A percentile compares a stretch with the other conserved stretches of the same genome.
These are phyloP conservation scores for Athripsodes cinereus DNA, from an alignment of 2,888 invertebrate genomes.

Conservation along the genomic window DNA sequence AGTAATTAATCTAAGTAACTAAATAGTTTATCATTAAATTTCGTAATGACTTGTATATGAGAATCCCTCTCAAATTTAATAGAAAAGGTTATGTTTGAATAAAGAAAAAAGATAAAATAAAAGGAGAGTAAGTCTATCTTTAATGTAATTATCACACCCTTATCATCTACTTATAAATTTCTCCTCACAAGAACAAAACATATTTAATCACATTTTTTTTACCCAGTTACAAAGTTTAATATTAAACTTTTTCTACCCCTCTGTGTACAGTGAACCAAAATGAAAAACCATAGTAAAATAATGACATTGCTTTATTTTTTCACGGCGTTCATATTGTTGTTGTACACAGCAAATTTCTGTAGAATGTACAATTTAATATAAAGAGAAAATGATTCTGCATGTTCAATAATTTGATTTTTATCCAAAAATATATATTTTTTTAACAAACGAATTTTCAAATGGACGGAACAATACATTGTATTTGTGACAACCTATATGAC, in stretches of 20 bases:
- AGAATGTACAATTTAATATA: background rate
- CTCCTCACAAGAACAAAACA: conserved; percentile 55
- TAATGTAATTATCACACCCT: conserved; percentile 54
- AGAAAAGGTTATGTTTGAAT: background rate
- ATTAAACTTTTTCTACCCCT: conserved; percentile 36
- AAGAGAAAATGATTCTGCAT: too few relatives aligned
- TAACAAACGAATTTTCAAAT: too few relatives aligned
- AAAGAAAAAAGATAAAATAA: conserved; percentile 13
- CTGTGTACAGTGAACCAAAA: conserved; percentile 26
- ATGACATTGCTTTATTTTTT: too few relatives aligned
- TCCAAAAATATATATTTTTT: too few relatives aligned
- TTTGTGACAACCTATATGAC: too few relatives aligned
- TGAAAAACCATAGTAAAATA: background rate
- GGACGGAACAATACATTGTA: too few relatives aligned
- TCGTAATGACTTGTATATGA: too few relatives aligned
- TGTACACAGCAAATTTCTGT: background rate
- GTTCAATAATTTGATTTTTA: too few relatives aligned
- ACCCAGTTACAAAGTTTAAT: conserved; percentile 32
- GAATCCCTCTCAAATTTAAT: too few relatives aligned
- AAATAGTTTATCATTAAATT: too few relatives aligned
- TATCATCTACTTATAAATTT: conserved; percentile 55
- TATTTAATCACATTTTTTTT: conserved; percentile 53
- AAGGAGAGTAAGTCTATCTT: conserved; percentile 41
- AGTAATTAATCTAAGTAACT: too few relatives aligned
- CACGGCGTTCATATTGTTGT: too few relatives aligned